phyloP scores from a whole-genome alignment of 2,888 invertebrate species.

The Tachina lurida region DNA sequence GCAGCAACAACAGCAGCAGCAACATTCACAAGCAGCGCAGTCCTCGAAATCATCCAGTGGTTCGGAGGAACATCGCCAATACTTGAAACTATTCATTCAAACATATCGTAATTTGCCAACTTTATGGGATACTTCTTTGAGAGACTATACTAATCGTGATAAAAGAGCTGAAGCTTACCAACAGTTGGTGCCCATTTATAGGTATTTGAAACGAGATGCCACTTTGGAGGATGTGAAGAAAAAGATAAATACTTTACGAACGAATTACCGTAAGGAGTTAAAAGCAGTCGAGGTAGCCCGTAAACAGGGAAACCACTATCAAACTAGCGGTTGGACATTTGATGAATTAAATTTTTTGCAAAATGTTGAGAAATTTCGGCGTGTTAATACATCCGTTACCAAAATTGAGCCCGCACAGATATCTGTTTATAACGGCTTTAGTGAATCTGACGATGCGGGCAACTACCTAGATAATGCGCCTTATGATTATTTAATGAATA shows the following conservation, averaged over 20 bases:
- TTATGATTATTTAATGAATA: conserved; percentile 69
- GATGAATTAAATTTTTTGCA: conserved; percentile 79
- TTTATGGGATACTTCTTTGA: conserved; percentile 80
- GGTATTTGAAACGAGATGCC: conserved; percentile 80
- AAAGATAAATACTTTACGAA: conserved; percentile 81
- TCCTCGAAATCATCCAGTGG: conserved; percentile 76
- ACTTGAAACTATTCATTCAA: conserved; percentile 79
- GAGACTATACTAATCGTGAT: conserved; percentile 81
- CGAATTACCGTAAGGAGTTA: conserved; percentile 81
- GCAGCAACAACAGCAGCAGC: conserved; percentile 73
- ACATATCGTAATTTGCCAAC: conserved; percentile 80
- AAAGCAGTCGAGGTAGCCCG: conserved; percentile 80
- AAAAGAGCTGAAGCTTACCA: conserved; percentile 80
- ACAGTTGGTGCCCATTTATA: conserved; percentile 78
- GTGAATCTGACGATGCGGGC: conserved; percentile 75
- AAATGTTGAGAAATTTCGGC: conserved; percentile 79
- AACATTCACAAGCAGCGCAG: conserved; percentile 36
- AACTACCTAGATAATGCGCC: conserved; percentile 76
- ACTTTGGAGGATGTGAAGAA: conserved; percentile 81
- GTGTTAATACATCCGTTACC: conserved; percentile 76
- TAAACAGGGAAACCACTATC: conserved; percentile 77
- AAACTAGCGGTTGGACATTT: conserved; percentile 80
- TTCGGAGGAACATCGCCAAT: conserved; percentile 79
- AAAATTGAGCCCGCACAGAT: conserved; percentile 72
- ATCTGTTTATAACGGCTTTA: conserved; percentile 73